phyloP scores from a whole-genome alignment of 2,113 vertebrate species.

The Hippocampus comes region DNA sequence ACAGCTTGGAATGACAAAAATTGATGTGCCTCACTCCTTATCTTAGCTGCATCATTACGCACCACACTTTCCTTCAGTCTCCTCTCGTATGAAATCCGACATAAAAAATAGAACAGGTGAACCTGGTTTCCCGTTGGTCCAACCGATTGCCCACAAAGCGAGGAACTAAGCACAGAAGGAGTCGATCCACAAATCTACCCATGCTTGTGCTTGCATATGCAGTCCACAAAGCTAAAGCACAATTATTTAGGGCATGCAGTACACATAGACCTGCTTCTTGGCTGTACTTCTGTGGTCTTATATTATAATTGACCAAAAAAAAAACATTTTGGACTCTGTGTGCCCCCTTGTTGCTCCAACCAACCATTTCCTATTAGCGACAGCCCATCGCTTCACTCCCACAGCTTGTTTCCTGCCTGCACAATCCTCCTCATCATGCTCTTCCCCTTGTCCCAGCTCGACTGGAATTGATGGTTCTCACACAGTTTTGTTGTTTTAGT shows the following conservation, averaged over 20 bases:
- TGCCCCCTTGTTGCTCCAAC: background rate
- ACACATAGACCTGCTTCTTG: constrained; percentile 12
- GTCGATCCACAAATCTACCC: constrained; percentile 1
- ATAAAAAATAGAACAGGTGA: too few species aligned
- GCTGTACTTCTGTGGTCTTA: background rate
- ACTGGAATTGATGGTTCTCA: constrained; percentile 8
- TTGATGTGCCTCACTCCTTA: too few species aligned
- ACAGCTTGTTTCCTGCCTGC: constrained; percentile 15
- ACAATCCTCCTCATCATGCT: constrained; percentile 16
- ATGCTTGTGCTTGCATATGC: constrained; percentile 10
- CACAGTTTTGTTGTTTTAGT: constrained; percentile 32
- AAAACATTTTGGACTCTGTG: constrained; percentile 3
- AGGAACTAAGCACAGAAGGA: background rate
- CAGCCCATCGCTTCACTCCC: constrained; percentile 25
- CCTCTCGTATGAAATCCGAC: too few species aligned
- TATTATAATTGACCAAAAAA: constrained; percentile 7
- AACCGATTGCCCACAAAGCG: too few species aligned
- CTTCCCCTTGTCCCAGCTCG: constrained; percentile 5
- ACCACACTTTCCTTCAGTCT: too few species aligned
- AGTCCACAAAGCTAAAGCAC: constrained; percentile 7
- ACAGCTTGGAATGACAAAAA: too few species aligned
- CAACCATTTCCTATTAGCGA: constrained; percentile 28
- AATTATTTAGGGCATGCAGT: background rate
- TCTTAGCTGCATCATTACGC: too few species aligned
- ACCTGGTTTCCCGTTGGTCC: too few species aligned